Base-by-base conservation (phyloP, 2,797 vertebrate genomes). In the Enteromius argenteus region DNA sequence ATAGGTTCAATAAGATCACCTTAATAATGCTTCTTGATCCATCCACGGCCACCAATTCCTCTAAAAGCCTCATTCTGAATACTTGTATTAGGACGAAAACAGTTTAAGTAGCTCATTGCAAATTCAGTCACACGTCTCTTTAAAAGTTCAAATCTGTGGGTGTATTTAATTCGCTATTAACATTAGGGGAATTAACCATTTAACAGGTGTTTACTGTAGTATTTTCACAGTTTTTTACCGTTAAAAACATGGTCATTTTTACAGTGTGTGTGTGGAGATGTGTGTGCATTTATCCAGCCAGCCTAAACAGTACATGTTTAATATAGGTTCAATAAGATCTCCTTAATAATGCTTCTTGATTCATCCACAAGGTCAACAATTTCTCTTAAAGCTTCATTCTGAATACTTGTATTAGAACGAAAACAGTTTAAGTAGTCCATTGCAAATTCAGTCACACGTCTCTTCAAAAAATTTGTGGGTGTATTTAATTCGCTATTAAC, bases 351-450 rank as follows among this genome's bases (percentile, higher is more conserved):
- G 49, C 19, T 73, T 21, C 80, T 83, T 30, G 60, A 75, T 37
- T 42, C 1, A 1, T 30, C 44, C 32, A 15, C 8, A 42, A 67
- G 75, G 76, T 79, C 37, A 79, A 83, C 58, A 37, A 53, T 56
- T 53, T 46, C 60, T 84, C 27, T 39, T 64, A 85, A 75, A 76
- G 14, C 64, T 23, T 68, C 15, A 66, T 84, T 81, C 46, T 21
- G 30, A 69, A 51, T 35, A 62, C 51, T 46, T 11, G 46, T 56
- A 42, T 21, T 30, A 37, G 15, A 80, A 60, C 15, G 4, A 32
- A 30, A 74, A 30, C 51, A 44, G 32, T 69, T 9, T 72, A 78
- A 60, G 60, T 32, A 74, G 42, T 42, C 19, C n/a, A 62, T 60
- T 60, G 39, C 21, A 19, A 78, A 62, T 77, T 64, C 64, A 42